Base-by-base conservation (phyloP, 2,888 invertebrate genomes). In the Idaea dimidiata region DNA sequence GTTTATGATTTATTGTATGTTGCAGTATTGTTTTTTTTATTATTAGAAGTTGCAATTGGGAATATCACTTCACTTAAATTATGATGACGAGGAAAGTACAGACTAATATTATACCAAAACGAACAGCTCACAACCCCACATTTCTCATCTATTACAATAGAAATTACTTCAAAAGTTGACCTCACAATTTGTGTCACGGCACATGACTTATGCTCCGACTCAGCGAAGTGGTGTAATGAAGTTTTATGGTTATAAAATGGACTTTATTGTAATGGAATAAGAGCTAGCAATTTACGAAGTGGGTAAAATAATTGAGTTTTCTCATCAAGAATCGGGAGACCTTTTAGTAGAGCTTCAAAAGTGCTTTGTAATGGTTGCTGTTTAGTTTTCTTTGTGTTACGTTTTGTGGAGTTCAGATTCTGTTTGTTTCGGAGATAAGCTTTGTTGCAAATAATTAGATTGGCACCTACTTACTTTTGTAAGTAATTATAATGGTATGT, bases 121-220 rank as follows among this genome's bases (percentile, higher is more conserved):
- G 63, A 66, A 68, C 68, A 68, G 65, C 64, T 64, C 58, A 66
- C 66, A 69, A 71, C 66, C 65, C 71, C 69, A 74, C 77, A 73
- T 76, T 72, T 76, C 74, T 78, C 74, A 75, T 73, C 75, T 73
- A 24, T 24, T 24, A 24, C 24, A 24, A 24, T 72, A 73, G 70
- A 81, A 78, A 77, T 78, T 71, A 76, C 72, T 74, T 72, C 62
- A 61, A 70, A 76, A 81, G 74, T 76, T 72, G 66, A 78, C 76
- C 70, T 73, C 69, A 71, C 72, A 73, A 79, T 81, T 79, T 79
- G 74, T 76, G 73, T 71, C 72, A 72, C 74, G 65, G 74, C 79
- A 75, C 74, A 74, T 72, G 72, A 74, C 70, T 72, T 70, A 73
- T 69, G 68, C 71, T 73, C 70, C 67, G 72, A 77, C 66, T 72